Conservation (phyloP, 2,888 invertebrate species). For the Drosophila kambysellisi region DNA sequence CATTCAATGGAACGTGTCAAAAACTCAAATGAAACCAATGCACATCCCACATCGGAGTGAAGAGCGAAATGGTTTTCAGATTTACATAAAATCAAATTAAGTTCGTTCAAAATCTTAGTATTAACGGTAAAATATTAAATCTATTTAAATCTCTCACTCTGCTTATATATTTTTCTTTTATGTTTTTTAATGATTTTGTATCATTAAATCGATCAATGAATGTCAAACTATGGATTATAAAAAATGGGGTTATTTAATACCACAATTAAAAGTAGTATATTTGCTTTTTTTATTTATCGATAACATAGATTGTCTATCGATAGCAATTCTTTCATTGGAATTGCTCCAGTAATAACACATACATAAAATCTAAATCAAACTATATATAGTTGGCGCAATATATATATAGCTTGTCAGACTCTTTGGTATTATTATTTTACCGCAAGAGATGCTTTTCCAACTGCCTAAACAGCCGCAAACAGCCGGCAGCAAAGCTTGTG, state of each 20-base stretch:
- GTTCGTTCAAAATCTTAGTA: neutral
- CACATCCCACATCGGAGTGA: neutral
- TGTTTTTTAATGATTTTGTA: neutral
- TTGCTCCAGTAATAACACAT: neutral
- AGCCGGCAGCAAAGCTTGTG: constrained; percentile 14
- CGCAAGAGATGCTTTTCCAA: neutral
- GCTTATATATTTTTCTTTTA: neutral
- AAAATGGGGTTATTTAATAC: neutral
- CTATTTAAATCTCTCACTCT: neutral
- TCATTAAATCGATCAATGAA: neutral
- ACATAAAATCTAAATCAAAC: neutral
- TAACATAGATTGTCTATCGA: neutral
- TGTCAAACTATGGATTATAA: neutral
- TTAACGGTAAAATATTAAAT: neutral
- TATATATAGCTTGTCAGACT: neutral
- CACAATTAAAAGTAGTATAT: neutral
- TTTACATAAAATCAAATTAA: neutral
- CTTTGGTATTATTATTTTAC: neutral
- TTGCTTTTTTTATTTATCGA: neutral
- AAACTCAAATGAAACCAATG: constrained; percentile 63
- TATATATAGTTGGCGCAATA: neutral
- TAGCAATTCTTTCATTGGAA: neutral
- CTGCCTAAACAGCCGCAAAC: neutral
- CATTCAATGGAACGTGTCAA: constrained; percentile 42
- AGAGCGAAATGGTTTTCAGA: neutral